These are phyloP conservation scores for Pardosa pseudoannulata DNA, from an alignment of 2,888 invertebrate genomes.

Conservation along the genomic window DNA sequence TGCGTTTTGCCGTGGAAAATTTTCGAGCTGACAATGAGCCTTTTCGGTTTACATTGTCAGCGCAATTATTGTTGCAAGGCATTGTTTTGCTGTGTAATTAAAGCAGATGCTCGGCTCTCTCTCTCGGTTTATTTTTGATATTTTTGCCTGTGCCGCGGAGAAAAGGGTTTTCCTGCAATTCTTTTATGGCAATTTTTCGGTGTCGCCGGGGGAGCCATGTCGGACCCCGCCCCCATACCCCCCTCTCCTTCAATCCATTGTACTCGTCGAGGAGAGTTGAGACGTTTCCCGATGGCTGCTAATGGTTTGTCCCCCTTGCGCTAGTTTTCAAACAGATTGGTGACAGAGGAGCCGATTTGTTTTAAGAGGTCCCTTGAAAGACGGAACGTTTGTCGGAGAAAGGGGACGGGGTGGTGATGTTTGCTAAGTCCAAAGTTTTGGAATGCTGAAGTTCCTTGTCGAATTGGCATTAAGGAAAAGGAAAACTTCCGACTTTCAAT, in stretches of 20 bases:
- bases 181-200: slow-evolving; percentile 56
- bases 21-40: slow-evolving; percentile 60
- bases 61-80: slow-evolving; percentile 66
- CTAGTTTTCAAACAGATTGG: not conserved
- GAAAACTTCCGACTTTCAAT: not conserved
- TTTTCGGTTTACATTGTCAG: slow-evolving; percentile 67
- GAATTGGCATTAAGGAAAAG: not conserved
- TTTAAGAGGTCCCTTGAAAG: no score
- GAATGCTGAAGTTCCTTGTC: no score
- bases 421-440: no score
- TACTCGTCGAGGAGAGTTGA: not conserved
- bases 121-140: slow-evolving; percentile 23
- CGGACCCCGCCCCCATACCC: not conserved
- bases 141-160: slow-evolving; percentile 38
- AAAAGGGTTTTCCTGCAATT: slow-evolving; percentile 41
- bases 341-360: not conserved
- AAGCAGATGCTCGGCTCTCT: slow-evolving; percentile 38
- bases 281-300: not conserved
- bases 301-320: slow-evolving; percentile 4
- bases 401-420: no score
- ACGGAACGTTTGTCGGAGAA: no score
- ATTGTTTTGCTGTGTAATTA: slow-evolving; percentile 72
- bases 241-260: not conserved
- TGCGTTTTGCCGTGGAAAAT: slow-evolving; percentile 40
- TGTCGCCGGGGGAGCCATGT: not conserved